Conservation (phyloP, 1,140 invertebrate genomes). For the Drosophila pruinosa region DNA sequence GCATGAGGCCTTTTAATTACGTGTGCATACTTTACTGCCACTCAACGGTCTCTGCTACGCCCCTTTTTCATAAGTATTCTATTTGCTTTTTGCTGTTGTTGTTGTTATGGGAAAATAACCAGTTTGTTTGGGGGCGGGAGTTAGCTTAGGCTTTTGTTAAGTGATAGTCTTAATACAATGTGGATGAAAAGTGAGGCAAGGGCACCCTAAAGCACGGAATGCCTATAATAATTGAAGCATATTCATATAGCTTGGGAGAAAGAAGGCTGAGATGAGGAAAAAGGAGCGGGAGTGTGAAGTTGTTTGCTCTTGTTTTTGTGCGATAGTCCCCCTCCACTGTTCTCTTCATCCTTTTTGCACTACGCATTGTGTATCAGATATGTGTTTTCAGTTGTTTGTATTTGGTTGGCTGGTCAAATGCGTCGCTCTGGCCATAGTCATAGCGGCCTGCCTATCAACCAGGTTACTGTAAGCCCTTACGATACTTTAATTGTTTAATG, state of each 20-base stretch:
- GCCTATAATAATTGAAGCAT: constrained; percentile 73
- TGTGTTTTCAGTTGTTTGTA: constrained; percentile 61
- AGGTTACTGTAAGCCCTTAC: constrained; percentile 9
- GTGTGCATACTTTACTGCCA: constrained; percentile 26
- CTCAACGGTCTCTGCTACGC: constrained; percentile 13
- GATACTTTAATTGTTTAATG: constrained; percentile 76
- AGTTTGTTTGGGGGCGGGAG: not conserved
- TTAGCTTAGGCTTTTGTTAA: constrained; percentile 28
- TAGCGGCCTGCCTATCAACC: not conserved
- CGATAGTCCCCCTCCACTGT: not conserved
- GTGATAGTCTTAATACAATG: constrained; percentile 46
- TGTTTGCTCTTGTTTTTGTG: not conserved
- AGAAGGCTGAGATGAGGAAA: not conserved
- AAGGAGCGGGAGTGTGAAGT: constrained; percentile 27
- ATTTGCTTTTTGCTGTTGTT: constrained; percentile 3
- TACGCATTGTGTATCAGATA: not conserved
- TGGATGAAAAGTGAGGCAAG: constrained; percentile 22
- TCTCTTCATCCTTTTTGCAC: constrained; percentile 3
- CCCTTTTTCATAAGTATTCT: constrained; percentile 8
- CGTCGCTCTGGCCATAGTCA: constrained; percentile 46
- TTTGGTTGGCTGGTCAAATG: constrained; percentile 74
- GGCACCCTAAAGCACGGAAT: constrained; percentile 17
- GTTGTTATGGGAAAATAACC: constrained; percentile 5
- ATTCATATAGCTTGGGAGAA: constrained; percentile 40
- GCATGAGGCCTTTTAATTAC: constrained; percentile 66